Evolutionary conservation across 1,140 invertebrate species (phyloP), one percentile per base, ranked within the genome.

Genomic region (Globodera rostochiensis): DNA sequence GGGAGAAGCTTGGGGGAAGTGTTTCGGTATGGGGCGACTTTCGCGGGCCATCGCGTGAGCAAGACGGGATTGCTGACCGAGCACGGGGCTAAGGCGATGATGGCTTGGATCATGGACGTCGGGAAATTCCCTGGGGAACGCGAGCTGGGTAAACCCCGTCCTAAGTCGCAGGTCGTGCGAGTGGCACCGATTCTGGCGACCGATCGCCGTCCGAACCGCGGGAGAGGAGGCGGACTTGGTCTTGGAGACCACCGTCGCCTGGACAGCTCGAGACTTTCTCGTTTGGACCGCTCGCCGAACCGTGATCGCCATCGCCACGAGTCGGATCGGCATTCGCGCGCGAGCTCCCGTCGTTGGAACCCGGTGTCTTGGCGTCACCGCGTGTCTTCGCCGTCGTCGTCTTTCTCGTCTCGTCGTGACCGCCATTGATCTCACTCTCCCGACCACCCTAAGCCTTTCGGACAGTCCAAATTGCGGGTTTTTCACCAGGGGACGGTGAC

Each of bases 1-100:
- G 73, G 73, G 36, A 21, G 73, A 49, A 49, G 45, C 15, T 60
- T 74, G 25, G 36, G 11, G 9, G 73, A 74, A 49, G 46, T 74
- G 9, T 74, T 74, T 49, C 21, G 73, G 13, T 74, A 74, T 15
- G 73, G 73, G 8, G 73, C 25, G 13, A 45, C 73, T 49, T 49
- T 49, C 25, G 46, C 36, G 4, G 73, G 73, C 8, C 73, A 74
- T 21, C 11, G 46, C 8, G 45, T 74, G 4, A 74, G 36, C 13
- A 47, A 49, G 47, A 74, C 50, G 8, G 73, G 73, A 15, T 13
- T 47, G 11, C 13, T 74, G 73, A 74, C 73, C 4, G 73, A 74
- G 3, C 45, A 47, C 25, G 47, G 73, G 8, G 15, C 36, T 0
- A 74, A 74, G 60, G 9, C 73, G 4, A 49, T 74, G 45, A 8